Evolutionary conservation across 2,888 invertebrate species (phyloP), one percentile per base, ranked within the genome.

Genomic region (Noctua janthe): DNA sequence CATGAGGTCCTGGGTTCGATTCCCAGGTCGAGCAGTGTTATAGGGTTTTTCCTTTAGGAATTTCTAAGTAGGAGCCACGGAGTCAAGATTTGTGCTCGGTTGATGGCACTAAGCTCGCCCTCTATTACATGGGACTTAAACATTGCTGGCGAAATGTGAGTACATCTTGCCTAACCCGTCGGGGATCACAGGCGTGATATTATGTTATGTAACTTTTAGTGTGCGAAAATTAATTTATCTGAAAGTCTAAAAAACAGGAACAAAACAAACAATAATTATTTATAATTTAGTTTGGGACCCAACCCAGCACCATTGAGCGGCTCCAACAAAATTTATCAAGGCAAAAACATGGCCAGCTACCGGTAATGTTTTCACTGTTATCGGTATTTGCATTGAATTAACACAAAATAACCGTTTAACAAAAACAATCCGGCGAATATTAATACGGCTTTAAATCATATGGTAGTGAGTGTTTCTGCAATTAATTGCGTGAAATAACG

Each of bases 401-500:
- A 92, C 95, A 95, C 95, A 94, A 94, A 95, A 95, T 94, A 94
- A 93, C 93, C 89, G 91, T 95, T 92, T 91, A 92, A 93, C 93
- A 94, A 94, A 95, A 94, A 95, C 95, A 94, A 88, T 90, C 87
- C 89, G 83, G 92, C 90, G 87, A 91, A 91, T 92, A 94, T 94
- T 94, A 95, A 95, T 94, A 92, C 84, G 87, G 91, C 93, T 89
- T 93, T 95, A 95, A 95, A 95, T 96, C 95, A 95, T 93, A 93
- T 91, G 90, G 88, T 91, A 93, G 92, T 92, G 94, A 94, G 94
- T 95, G 93, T 93, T 93, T 93, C 95, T 96, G 96, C 95, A 94
- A 96, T 96, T 96, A 96, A 96, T 95, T 92, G 96, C 94, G 90
- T 89, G 89, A 94, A 94, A 94, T 92, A 94, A 92, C 95, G 94